Percentiles rank a stretch among this genome's conserved stretches.
Conservation (phyloP, 2,113 vertebrate genomes). For the Sialia sialis region DNA sequence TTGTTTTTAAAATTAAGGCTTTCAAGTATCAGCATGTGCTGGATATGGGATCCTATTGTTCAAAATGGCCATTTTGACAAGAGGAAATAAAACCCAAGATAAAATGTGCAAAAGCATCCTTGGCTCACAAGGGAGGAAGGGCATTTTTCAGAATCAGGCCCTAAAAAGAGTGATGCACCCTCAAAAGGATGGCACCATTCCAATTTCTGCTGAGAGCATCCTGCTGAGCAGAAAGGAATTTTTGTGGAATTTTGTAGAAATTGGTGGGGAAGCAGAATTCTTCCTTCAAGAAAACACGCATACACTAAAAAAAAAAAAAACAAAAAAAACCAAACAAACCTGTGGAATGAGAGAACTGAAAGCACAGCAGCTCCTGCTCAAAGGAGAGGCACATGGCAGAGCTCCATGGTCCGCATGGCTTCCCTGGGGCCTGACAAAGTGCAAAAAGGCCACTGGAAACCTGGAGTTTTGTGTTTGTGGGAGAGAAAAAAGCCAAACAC, state of each 20-base stretch:
- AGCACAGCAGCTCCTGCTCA: background rate
- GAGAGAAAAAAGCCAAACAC: background rate
- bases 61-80: background rate
- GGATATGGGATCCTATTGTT: background rate
- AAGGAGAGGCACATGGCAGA: background rate
- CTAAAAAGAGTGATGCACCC: background rate
- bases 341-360: background rate
- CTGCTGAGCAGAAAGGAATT: background rate
- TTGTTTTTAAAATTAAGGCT: slow-evolving; percentile 4
- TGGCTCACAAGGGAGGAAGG: background rate
- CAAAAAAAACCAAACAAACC: background rate
- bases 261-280: background rate
- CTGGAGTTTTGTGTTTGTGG: background rate
- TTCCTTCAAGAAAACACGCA: background rate
- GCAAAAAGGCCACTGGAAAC: background rate
- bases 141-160: background rate
- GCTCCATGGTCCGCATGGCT: background rate
- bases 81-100: background rate
- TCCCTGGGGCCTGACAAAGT: background rate
- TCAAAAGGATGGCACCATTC: background rate
- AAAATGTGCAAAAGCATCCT: background rate
- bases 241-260: background rate
- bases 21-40: background rate
- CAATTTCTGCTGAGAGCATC: background rate
- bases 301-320: background rate